These are phyloP conservation scores for Pseudanteris insignis DNA, from an alignment of 2,888 invertebrate species.

Conservation along the genomic window DNA sequence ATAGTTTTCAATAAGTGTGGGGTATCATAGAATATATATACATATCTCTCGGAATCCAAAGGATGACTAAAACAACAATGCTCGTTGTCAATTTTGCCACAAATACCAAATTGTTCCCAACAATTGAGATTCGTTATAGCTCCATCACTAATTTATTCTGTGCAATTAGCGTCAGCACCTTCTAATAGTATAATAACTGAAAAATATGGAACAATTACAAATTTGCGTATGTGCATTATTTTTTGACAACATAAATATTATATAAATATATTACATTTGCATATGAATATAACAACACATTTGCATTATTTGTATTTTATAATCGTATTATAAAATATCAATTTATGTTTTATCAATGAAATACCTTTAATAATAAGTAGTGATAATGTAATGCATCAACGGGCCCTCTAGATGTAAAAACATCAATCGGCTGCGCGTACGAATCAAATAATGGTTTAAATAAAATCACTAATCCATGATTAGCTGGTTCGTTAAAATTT, in stretches of 20 bases:
- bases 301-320: no score
- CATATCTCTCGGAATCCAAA: neutral
- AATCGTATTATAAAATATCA: no score
- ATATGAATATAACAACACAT: no score
- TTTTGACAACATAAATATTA: neutral
- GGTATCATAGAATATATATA: conserved; percentile 1
- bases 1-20: conserved; percentile 3
- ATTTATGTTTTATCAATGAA: no score
- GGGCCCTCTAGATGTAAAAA: neutral
- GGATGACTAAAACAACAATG: neutral
- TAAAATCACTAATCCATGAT: neutral
- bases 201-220: no score
- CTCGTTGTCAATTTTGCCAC: neutral
- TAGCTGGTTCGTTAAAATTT: neutral
- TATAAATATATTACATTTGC: no score
- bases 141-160: neutral
- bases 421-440: neutral
- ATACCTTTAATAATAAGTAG: neutral
- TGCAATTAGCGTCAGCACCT: neutral
- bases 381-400: neutral
- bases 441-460: neutral
- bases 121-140: neutral
- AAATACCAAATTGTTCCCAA: neutral
- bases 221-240: neutral
- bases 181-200: neutral